These are phyloP conservation scores for Rhinolophus sinicus DNA, from an alignment of 2,113 vertebrate genomes.

Conservation along the genomic window DNA sequence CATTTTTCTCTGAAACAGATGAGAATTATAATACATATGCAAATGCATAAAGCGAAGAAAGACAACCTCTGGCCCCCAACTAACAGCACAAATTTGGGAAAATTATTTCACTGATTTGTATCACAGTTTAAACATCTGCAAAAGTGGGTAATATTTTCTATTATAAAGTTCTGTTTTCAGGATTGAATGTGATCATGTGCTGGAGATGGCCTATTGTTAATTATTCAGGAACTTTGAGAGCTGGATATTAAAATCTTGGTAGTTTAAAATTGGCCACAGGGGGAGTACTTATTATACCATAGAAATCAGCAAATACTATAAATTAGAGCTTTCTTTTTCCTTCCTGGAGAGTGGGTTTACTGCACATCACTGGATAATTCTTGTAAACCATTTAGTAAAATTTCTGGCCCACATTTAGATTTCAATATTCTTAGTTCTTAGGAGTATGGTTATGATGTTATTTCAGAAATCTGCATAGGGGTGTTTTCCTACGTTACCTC, in stretches of 20 bases:
- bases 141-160: not conserved
- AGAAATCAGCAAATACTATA: not conserved
- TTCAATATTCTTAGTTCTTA: not conserved
- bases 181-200: not conserved
- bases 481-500: not conserved
- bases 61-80: not conserved
- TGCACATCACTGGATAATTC: not conserved
- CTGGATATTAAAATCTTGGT: not conserved
- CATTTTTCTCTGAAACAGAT: constrained; percentile 65
- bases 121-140: constrained; percentile 11
- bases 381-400: not conserved
- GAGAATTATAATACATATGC: constrained; percentile 42
- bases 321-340: not conserved
- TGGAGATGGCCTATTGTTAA: not conserved
- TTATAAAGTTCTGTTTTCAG: not conserved
- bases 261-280: not conserved
- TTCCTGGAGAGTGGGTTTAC: not conserved
- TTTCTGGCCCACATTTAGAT: not conserved
- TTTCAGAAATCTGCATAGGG: not conserved
- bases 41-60: not conserved
- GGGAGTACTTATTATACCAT: not conserved
- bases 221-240: constrained; percentile 1
- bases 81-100: not conserved
- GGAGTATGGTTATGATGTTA: not conserved
- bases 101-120: not conserved